Evolutionary conservation across 2,888 invertebrate genomes (phyloP).

Genomic region (Liodrosophila aerea): DNA sequence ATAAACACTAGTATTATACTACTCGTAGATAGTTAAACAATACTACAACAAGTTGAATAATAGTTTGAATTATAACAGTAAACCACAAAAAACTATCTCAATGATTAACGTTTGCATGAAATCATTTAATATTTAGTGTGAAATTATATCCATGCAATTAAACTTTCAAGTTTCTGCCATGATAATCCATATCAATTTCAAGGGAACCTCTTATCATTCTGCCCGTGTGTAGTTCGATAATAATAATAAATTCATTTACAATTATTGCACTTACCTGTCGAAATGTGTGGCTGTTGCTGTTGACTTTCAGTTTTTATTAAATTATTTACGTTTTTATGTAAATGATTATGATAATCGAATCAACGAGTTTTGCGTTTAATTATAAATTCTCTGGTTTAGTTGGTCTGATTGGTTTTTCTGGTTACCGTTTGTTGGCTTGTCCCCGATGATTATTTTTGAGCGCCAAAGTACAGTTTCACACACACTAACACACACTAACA

Average conservation of each 20-base stretch:
- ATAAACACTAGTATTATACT: too few relatives aligned
- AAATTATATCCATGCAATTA: too few relatives aligned
- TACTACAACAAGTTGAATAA: too few relatives aligned
- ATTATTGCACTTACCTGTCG: slow-evolving; percentile 30
- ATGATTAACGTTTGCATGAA: too few relatives aligned
- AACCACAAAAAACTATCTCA: too few relatives aligned
- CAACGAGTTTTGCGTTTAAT: slow-evolving; percentile 39
- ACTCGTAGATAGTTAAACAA: too few relatives aligned
- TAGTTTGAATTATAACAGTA: too few relatives aligned
- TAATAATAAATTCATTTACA: not conserved
- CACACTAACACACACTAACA: not conserved
- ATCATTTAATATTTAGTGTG: too few relatives aligned
- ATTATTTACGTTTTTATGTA: slow-evolving; percentile 27
- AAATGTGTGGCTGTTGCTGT: slow-evolving; percentile 11
- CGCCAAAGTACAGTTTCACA: slow-evolving; percentile 68
- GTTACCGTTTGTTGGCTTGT: slow-evolving; percentile 20
- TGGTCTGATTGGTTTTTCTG: slow-evolving; percentile 47
- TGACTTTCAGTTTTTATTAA: slow-evolving; percentile 18
- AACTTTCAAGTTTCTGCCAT: too few relatives aligned
- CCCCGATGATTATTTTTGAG: slow-evolving; percentile 44
- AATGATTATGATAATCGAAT: slow-evolving; percentile 38
- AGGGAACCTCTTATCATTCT: too few relatives aligned
- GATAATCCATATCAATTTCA: too few relatives aligned
- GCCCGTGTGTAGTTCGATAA: too few relatives aligned
- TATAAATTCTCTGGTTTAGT: slow-evolving; percentile 50